phyloP scores from a whole-genome alignment of 2,888 invertebrate genomes.

The Lithophane leautieri region DNA sequence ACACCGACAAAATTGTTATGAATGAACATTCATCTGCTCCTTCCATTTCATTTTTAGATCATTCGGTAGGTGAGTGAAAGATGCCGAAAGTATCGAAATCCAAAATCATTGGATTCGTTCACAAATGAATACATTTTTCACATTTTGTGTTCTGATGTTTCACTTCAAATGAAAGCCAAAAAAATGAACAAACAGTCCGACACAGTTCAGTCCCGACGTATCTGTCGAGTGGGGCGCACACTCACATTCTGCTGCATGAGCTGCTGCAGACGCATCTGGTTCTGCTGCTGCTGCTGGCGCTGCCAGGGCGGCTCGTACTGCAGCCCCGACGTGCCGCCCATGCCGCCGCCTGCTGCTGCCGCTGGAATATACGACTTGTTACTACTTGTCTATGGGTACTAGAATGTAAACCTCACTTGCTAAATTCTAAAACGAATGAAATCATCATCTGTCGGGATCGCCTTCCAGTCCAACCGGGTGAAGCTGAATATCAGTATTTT shows the following conservation, averaged over 20 bases:
- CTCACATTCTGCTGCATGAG: constrained; percentile 85
- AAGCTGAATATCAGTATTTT: background rate
- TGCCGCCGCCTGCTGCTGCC: constrained; percentile 60
- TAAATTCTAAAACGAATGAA: background rate
- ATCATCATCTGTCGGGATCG: background rate
- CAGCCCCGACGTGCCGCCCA: constrained; percentile 81
- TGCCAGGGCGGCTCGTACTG: constrained; percentile 89
- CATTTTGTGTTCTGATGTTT: background rate
- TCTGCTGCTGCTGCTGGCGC: constrained; percentile 87
- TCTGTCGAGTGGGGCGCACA: background rate
- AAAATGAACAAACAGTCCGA: background rate
- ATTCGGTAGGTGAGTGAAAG: background rate
- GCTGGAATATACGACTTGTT: background rate
- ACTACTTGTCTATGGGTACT: background rate
- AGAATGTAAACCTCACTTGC: background rate
- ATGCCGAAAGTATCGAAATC: background rate
- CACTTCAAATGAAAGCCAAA: background rate
- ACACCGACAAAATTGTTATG: background rate
- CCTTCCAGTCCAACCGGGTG: background rate
- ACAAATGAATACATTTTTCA: background rate
- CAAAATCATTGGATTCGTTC: background rate
- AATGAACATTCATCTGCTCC: background rate
- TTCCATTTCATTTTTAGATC: background rate
- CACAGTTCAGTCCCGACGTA: background rate
- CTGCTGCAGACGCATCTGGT: constrained; percentile 85